Evolutionary conservation across 2,797 vertebrate species (phyloP).

Genomic region (Sebastes jordani): DNA sequence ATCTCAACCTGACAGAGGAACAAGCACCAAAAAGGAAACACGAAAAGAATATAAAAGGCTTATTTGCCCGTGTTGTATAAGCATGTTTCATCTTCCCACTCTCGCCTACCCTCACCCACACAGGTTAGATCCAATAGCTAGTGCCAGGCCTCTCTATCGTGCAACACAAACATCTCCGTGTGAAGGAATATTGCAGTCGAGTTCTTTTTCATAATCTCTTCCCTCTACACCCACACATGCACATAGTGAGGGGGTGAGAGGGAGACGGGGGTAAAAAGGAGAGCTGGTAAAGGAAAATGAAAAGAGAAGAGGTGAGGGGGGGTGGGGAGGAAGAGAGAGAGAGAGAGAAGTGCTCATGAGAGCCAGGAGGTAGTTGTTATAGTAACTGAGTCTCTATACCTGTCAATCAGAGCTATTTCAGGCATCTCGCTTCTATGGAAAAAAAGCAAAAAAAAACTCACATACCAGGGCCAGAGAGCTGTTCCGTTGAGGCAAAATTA

Average conservation of each 20-base stretch:
- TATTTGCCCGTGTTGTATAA: conserved; percentile 74
- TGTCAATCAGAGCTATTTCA: conserved; percentile 80
- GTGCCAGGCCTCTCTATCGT: conserved; percentile 66
- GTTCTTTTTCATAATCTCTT: conserved; percentile 76
- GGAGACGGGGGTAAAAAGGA: conserved; percentile 49
- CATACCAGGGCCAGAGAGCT: conserved; percentile 45
- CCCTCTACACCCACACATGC: conserved; percentile 70
- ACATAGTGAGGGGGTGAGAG: conserved; percentile 59
- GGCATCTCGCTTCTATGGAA: conserved; percentile 63
- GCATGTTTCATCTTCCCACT: conserved; percentile 78
- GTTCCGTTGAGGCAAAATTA: conserved; percentile 37
- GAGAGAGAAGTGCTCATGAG: conserved; percentile 54
- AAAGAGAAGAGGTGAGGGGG: conserved; percentile 51
- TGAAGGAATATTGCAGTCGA: conserved; percentile 75
- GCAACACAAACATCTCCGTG: conserved; percentile 72
- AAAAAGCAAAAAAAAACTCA: background rate
- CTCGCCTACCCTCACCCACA: conserved; percentile 72
- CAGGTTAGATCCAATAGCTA: conserved; percentile 73
- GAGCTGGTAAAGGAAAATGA: conserved; percentile 57
- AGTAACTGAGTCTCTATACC: conserved; percentile 79
- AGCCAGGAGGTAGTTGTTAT: conserved; percentile 80
- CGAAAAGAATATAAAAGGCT: conserved; percentile 67
- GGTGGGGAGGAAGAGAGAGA: background rate
- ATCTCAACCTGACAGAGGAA: conserved; percentile 66
- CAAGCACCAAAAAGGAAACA: conserved; percentile 67